Evolutionary conservation across 2,797 vertebrate genomes (phyloP).

Genomic region (Arremon aurantiirostris): DNA sequence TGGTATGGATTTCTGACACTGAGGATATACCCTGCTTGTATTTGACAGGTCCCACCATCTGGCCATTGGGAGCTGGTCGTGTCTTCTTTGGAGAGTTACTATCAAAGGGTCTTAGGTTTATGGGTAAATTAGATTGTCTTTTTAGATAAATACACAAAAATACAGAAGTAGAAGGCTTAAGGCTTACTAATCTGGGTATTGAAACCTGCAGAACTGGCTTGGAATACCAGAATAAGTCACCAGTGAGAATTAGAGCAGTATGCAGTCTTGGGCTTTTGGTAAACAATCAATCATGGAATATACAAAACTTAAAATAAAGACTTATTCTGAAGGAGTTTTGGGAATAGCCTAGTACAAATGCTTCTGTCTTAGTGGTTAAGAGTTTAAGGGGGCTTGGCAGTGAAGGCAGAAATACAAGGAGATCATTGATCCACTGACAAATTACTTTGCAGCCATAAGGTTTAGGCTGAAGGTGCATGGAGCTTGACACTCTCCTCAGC

Average conservation of each 20-base stretch:
- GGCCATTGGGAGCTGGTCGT: not conserved
- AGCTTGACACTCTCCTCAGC: not conserved
- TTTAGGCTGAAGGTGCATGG: not conserved
- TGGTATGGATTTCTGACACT: not conserved
- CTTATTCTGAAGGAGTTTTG: not conserved
- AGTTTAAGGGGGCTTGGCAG: not conserved
- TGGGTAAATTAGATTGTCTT: not conserved
- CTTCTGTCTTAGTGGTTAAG: not conserved
- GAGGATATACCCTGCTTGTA: not conserved
- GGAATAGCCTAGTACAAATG: not conserved
- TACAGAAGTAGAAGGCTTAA: not conserved
- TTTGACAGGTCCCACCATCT: not conserved
- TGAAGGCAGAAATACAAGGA: not conserved
- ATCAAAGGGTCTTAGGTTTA: not conserved
- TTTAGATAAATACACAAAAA: not conserved
- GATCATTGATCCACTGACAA: not conserved
- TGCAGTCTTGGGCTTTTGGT: not conserved
- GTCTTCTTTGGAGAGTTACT: not conserved
- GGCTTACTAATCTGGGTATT: not conserved
- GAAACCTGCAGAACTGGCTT: not conserved
- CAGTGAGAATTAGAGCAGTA: not conserved
- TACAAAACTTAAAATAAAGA: not conserved
- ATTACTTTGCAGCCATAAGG: fast-evolving
- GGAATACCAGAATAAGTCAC: not conserved
- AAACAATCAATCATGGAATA: fast-evolving